Evolutionary conservation across 2,888 invertebrate genomes (phyloP), one percentile per base, ranked within the genome.

Genomic region (Brachyptera putata): DNA sequence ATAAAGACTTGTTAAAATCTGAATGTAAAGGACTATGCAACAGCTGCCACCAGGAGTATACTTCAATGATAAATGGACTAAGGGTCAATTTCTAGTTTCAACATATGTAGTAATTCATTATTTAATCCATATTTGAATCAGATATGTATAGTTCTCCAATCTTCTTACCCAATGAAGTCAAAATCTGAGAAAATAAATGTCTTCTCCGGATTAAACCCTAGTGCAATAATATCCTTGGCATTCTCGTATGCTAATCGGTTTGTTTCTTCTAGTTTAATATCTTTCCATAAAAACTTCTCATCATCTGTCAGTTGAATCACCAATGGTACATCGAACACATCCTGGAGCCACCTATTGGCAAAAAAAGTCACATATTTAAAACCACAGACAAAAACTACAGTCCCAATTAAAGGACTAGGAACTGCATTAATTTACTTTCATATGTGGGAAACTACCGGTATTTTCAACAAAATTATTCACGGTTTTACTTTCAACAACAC

Each of bases 261-360:
- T 0, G 93, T 88, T 65, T 94, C 91, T 67, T 96, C 95, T 7
- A 97, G 73, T 67, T 87, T 87, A 56, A 99, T 78, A 72, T 97
- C 94, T 73, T 89, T 95, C 98, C 99, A 99, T 69, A 99, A 79
- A 3, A 87, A 91, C 74, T 99, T 99, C 74, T 99, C 99, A 74
- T 99, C 99, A 71, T 99, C 99, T 0, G 98, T 98, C 70, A 99
- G 75, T 74, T 99, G 99, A 66, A 99, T 91, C 1, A 99, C 87
- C 18, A 99, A 77, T 0, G 97, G 96, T 1, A 97, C 95, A 74
- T 97, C 83, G 73, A 99, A 98, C 0, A 90, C 88, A 64, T 99
- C 97, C 77, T 99, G 98, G 2, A 99, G 77, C 95, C 95, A 97
- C 74, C 91, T 91, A 70, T 7, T 18, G 16, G 16, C 9, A 14